Evolutionary conservation across 2,797 vertebrate species (phyloP).

Genomic region (Distichodus sexfasciatus): DNA sequence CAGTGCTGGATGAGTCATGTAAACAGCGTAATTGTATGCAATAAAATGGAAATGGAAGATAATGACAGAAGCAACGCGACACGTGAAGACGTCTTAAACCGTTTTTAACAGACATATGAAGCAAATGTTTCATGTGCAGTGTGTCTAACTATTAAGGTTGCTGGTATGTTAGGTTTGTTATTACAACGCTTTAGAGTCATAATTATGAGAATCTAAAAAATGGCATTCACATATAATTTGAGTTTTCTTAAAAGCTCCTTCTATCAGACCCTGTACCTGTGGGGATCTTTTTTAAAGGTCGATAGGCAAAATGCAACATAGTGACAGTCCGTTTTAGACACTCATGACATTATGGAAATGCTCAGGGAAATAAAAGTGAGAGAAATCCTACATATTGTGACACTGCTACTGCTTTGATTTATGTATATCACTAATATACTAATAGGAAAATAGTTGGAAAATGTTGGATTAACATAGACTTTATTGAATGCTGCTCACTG

Average conservation of each 20-base stretch:
- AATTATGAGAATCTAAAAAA: too few relatives aligned
- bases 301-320: background rate
- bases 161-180: background rate
- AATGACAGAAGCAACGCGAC: conserved; percentile 21
- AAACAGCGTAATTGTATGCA: background rate
- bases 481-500: too few relatives aligned
- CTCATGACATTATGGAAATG: background rate
- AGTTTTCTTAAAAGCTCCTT: background rate
- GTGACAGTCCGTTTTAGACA: background rate
- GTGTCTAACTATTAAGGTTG: conserved; percentile 1
- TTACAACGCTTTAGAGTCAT: background rate
- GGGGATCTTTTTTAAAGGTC: background rate
- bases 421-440: too few relatives aligned
- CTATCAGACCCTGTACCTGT: background rate
- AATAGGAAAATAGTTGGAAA: too few relatives aligned
- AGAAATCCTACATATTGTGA: too few relatives aligned
- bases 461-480: too few relatives aligned
- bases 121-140: conserved; percentile 14
- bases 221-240: background rate
- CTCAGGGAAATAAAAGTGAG: too few relatives aligned
- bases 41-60: conserved; percentile 12
- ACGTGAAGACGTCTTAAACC: conserved; percentile 20
- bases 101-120: conserved; percentile 31
- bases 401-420: too few relatives aligned
- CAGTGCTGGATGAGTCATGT: background rate